Evolutionary conservation across 2,888 invertebrate species (phyloP).

Genomic region (Aphodius sticticus): DNA sequence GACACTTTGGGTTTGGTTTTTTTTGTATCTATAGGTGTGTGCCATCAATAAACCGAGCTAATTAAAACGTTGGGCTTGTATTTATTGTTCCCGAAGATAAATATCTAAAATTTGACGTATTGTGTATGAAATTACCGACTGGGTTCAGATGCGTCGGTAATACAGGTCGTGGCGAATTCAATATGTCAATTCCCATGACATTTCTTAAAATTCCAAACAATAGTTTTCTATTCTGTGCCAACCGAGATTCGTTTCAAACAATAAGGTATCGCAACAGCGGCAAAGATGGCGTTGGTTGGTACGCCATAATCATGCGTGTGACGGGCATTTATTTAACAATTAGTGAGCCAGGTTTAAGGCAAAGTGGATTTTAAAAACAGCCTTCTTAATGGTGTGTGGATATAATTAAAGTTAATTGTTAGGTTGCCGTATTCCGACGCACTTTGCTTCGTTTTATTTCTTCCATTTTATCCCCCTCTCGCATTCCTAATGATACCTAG

Average conservation of each 20-base stretch:
- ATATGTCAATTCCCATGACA: too few relatives aligned
- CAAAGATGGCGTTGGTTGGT: conserved; percentile 28
- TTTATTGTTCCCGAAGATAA: not conserved
- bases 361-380: conserved; percentile 44
- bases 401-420: conserved; percentile 43
- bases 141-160: too few relatives aligned
- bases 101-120: too few relatives aligned
- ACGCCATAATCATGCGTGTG: conserved; percentile 14
- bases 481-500: not conserved
- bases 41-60: not conserved
- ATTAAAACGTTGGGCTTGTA: not conserved
- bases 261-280: conserved; percentile 13
- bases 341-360: conserved; percentile 36
- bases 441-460: not conserved
- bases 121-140: too few relatives aligned
- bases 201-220: too few relatives aligned
- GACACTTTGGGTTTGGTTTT: conserved; percentile 20
- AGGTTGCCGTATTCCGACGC: conserved; percentile 10
- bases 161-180: too few relatives aligned
- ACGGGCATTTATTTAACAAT: conserved; percentile 46
- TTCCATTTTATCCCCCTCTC: conserved; percentile 7
- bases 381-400: conserved; percentile 40
- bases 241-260: not conserved
- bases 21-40: not conserved
- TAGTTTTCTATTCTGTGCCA: not conserved